Evolutionary conservation across 2,888 invertebrate genomes (phyloP).

Genomic region (Chloroclystis v-ata): DNA sequence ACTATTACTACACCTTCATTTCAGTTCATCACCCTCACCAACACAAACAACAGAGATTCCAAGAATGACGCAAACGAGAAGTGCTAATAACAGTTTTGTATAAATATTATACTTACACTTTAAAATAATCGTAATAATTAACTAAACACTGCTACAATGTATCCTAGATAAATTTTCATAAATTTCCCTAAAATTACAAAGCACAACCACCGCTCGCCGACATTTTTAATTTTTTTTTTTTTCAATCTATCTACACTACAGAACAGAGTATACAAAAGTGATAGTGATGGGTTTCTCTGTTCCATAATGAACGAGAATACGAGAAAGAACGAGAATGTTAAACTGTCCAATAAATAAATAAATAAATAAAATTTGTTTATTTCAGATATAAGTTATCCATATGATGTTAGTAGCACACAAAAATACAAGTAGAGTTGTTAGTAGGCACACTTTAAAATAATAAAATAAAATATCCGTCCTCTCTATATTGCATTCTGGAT

Average conservation of each 20-base stretch:
- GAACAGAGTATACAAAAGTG: neutral
- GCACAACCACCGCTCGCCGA: slow-evolving; percentile 62
- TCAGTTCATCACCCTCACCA: slow-evolving; percentile 48
- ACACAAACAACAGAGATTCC: slow-evolving; percentile 60
- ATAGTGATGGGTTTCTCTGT: too few relatives aligned
- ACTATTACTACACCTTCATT: too few relatives aligned
- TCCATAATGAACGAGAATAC: too few relatives aligned
- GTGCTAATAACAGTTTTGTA: neutral
- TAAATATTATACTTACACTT: neutral
- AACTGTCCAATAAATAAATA: too few relatives aligned
- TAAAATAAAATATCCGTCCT: too few relatives aligned
- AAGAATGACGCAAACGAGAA: slow-evolving; percentile 32
- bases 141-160: slow-evolving; percentile 4
- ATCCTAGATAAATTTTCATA: slow-evolving; percentile 11
- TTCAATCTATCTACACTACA: neutral
- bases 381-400: too few relatives aligned
- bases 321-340: too few relatives aligned
- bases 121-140: neutral
- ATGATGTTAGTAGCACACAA: too few relatives aligned
- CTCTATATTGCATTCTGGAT: too few relatives aligned
- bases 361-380: too few relatives aligned
- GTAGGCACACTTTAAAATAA: too few relatives aligned
- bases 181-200: slow-evolving; percentile 45
- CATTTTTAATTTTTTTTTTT: slow-evolving; percentile 46
- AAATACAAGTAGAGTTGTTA: too few relatives aligned